phyloP scores from a whole-genome alignment of 2,797 vertebrate genomes.

The Danio kyathit region DNA sequence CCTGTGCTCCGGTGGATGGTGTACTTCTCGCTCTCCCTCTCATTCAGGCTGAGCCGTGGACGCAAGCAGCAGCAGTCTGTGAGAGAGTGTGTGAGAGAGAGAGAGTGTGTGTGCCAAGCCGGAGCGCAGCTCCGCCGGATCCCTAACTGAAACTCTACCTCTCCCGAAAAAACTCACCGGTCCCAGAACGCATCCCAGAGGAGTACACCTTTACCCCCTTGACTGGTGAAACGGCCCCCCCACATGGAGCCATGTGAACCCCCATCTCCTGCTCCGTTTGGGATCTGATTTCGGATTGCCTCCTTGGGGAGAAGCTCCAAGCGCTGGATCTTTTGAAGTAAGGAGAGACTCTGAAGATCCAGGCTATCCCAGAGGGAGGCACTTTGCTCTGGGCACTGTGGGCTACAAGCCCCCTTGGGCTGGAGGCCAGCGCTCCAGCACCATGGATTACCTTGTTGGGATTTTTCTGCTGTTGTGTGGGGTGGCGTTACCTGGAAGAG shows the following conservation, averaged over 20 bases:
- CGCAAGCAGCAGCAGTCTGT: conserved; percentile 58
- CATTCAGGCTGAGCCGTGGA: conserved; percentile 64
- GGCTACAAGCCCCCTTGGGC: conserved; percentile 76
- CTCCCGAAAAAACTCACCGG: conserved; percentile 34
- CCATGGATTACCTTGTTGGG: conserved; percentile 94
- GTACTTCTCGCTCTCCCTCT: conserved; percentile 67
- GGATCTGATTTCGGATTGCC: conserved; percentile 54
- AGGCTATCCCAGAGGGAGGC: conserved; percentile 63
- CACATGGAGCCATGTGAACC: conserved; percentile 82
- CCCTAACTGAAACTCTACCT: conserved; percentile 47
- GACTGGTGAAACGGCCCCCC: conserved; percentile 31
- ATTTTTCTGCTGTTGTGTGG: conserved; percentile 89
- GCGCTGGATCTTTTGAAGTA: conserved; percentile 59
- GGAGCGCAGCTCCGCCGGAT: conserved; percentile 47
- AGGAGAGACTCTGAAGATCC: conserved; percentile 66
- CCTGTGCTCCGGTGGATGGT: conserved; percentile 71
- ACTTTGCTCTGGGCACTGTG: conserved; percentile 71
- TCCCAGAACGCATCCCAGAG: conserved; percentile 52
- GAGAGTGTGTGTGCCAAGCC: conserved; percentile 42
- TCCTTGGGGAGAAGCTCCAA: conserved; percentile 50
- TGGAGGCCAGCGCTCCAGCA: conserved; percentile 80
- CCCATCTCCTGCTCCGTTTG: conserved; percentile 51
- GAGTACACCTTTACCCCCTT: conserved; percentile 58
- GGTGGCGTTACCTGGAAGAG: conserved; percentile 81
- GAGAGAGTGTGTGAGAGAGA: conserved; percentile 31